Evolutionary conservation across 2,797 vertebrate species (phyloP).

Genomic region (Anabas testudineus): DNA sequence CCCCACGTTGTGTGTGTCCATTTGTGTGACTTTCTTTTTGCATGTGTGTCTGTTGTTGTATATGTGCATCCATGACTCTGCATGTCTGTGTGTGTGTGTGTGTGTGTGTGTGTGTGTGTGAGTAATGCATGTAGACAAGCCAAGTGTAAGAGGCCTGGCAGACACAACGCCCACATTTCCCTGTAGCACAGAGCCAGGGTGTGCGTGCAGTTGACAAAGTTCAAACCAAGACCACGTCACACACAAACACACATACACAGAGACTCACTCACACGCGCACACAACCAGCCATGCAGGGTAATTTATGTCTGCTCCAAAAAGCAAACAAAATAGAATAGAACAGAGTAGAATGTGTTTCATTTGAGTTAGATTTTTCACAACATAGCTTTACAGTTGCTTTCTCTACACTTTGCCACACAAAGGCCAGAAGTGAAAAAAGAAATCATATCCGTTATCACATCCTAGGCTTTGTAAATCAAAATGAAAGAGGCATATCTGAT

Average conservation of each 20-base stretch:
- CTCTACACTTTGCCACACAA: neutral
- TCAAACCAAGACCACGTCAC: slow-evolving; percentile 73
- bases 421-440: neutral
- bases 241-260: slow-evolving; percentile 55
- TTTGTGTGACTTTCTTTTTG: slow-evolving; percentile 10
- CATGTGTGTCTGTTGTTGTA: slow-evolving; percentile 19
- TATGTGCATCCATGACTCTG: slow-evolving; percentile 32
- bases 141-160: slow-evolving; percentile 82
- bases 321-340: slow-evolving; percentile 71
- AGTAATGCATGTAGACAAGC: slow-evolving; percentile 82
- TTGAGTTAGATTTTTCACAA: neutral
- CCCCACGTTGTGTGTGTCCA: neutral
- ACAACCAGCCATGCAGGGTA: slow-evolving; percentile 75
- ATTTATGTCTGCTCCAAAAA: slow-evolving; percentile 80
- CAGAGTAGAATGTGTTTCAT: slow-evolving; percentile 23
- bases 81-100: slow-evolving; percentile 9
- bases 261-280: slow-evolving; percentile 37
- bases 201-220: slow-evolving; percentile 76
- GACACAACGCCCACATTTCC: slow-evolving; percentile 81
- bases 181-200: slow-evolving; percentile 71
- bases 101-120: slow-evolving; percentile 51
- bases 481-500: neutral
- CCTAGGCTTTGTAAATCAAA: neutral
- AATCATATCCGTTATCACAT: too few species aligned
- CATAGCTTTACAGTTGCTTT: neutral